Percentiles rank a stretch among this genome's conserved stretches.
These are phyloP conservation scores for Drosophila koepferae DNA, from an alignment of 2,888 invertebrate genomes.

Conservation along the genomic window DNA sequence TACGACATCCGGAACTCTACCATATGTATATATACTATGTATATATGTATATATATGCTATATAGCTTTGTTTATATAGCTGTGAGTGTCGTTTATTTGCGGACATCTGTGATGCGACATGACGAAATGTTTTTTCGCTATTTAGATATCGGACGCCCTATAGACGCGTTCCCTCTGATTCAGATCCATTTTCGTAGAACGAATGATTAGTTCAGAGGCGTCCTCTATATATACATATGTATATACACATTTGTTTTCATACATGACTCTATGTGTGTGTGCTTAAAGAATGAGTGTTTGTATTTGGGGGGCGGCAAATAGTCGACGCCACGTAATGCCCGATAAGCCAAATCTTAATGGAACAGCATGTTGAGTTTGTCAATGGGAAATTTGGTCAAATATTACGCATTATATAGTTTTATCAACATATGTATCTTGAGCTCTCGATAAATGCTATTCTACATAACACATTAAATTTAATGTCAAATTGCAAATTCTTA, in stretches of 20 bases:
- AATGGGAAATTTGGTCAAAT: background rate
- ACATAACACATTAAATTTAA: too few relatives aligned
- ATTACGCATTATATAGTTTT: background rate
- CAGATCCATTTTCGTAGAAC: constrained; percentile 42
- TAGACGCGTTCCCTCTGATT: constrained; percentile 25
- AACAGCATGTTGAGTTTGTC: background rate
- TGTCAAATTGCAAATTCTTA: background rate
- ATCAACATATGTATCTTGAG: background rate
- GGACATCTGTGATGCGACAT: constrained; percentile 35
- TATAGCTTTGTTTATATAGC: constrained; percentile 8
- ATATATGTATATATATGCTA: background rate
- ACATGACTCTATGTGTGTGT: background rate
- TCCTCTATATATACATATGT: constrained; percentile 7
- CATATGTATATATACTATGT: constrained; percentile 6
- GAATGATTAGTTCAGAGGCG: constrained; percentile 24
- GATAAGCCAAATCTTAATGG: constrained; percentile 26
- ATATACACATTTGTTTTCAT: background rate
- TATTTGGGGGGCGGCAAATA: background rate
- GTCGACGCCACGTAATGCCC: constrained; percentile 20
- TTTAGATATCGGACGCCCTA: constrained; percentile 13
- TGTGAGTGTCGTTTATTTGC: constrained; percentile 16
- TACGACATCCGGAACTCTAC: constrained; percentile 44
- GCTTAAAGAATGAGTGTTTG: constrained; percentile 19
- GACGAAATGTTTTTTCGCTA: constrained; percentile 50
- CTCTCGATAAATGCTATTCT: background rate